phyloP scores from a whole-genome alignment of 2,797 vertebrate species.

The Poeciliopsis turneri region DNA sequence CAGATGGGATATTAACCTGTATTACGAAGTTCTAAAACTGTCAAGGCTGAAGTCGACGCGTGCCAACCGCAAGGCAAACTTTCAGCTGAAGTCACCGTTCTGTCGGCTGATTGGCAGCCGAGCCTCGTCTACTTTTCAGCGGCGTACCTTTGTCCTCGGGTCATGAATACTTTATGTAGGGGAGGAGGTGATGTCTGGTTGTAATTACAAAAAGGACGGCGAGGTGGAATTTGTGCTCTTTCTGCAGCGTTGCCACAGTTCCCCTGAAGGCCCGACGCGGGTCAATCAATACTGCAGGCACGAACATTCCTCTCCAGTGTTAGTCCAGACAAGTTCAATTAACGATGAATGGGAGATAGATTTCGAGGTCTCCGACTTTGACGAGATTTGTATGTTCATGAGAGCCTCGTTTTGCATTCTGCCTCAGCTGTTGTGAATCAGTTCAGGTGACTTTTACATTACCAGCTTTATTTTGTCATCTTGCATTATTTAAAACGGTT shows the following conservation, averaged over 20 bases:
- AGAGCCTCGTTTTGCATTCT: conserved; percentile 34
- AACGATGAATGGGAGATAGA: conserved; percentile 58
- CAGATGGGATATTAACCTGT: neutral
- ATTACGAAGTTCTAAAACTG: neutral
- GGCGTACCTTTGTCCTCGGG: conserved; percentile 52
- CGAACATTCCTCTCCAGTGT: conserved; percentile 61
- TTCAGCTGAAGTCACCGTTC: conserved; percentile 31
- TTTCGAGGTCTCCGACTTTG: conserved; percentile 46
- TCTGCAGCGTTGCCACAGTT: conserved; percentile 46
- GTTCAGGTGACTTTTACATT: neutral
- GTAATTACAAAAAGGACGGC: conserved; percentile 60
- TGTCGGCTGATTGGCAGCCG: conserved; percentile 31
- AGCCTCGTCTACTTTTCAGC: conserved; percentile 46
- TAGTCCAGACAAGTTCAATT: conserved; percentile 66
- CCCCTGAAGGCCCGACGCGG: conserved; percentile 37
- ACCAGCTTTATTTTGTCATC: neutral
- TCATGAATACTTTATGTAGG: conserved; percentile 67
- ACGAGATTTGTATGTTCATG: conserved; percentile 42
- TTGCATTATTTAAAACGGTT: neutral
- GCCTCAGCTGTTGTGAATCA: neutral
- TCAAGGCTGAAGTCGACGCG: neutral
- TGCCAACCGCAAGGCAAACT: neutral
- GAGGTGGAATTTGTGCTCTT: conserved; percentile 62
- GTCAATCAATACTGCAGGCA: conserved; percentile 66
- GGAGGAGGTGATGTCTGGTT: conserved; percentile 61